These are phyloP conservation scores for Apamea crenata DNA, from an alignment of 2,888 invertebrate species.

Conservation along the genomic window DNA sequence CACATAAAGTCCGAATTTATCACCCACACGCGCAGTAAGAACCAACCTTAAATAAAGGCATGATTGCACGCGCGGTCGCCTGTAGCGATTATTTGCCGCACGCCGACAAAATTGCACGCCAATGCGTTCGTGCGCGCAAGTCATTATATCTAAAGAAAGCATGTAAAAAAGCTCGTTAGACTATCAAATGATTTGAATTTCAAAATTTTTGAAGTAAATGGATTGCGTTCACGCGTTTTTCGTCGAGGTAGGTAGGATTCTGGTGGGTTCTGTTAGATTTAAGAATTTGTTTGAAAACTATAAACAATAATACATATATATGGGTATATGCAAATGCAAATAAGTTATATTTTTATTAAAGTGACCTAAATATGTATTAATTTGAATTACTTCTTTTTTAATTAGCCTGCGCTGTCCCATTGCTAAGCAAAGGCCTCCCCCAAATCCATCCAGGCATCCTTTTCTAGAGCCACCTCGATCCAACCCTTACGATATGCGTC, in stretches of 20 bases:
- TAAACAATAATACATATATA: not conserved
- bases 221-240: conserved; percentile 45
- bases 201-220: conserved; percentile 51
- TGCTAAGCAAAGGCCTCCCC: too few relatives aligned
- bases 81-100: conserved; percentile 87
- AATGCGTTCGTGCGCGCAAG: conserved; percentile 73
- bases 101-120: conserved; percentile 85
- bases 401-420: too few relatives aligned
- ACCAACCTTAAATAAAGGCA: conserved; percentile 70
- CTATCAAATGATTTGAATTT: conserved; percentile 64
- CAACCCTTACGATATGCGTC: not conserved
- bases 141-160: conserved; percentile 67
- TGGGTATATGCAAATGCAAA: not conserved
- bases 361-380: too few relatives aligned
- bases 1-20: conserved; percentile 31
- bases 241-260: conserved; percentile 25
- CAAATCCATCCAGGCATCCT: too few relatives aligned
- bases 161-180: conserved; percentile 67
- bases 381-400: too few relatives aligned
- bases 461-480: not conserved
- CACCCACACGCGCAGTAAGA: conserved; percentile 68
- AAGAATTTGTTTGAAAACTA: not conserved
- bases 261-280: not conserved
- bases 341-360: not conserved
- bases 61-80: conserved; percentile 82